Evolutionary conservation across 2,113 vertebrate genomes (phyloP), one percentile per base, ranked within the genome.

Genomic region (Ellobius talpinus): DNA sequence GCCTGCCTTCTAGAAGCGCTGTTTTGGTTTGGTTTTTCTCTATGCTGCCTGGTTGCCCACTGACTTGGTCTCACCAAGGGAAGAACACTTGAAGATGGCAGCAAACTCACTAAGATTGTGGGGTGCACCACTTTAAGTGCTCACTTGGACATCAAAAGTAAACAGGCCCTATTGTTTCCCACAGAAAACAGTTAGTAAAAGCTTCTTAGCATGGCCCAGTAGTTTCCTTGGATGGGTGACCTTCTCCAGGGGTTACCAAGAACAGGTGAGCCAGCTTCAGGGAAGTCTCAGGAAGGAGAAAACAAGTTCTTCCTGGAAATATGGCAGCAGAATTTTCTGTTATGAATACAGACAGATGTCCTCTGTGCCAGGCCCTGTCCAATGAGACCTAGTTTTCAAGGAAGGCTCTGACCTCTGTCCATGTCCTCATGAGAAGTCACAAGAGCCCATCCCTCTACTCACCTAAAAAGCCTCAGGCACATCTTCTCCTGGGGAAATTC

Each of bases 401-500:
- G 4, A 17, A 87, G 24, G n/a, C 84, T 70, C 73, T 52, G 26
- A 26, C 52, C 72, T 72, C 78, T 79, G 72, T 17, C 9, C 21
- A 33, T 0, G 1, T 87, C 13, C 85, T 52, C 7, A 1, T 36
- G 36, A 65, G 52, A 74, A 11, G 70, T 5, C 70, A 66, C 52
- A 2, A 50, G 82, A 42, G 3, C 9, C 63, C 4, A 1, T 39
- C 9, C 9, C 3, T 19, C 29, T 31, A 50, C 98, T 95, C 98
- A 99, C 99, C 99, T 99, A 96, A 99, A 99, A n/a, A 99, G 99
- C 19, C 99, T 99, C 93, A 99, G 98, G 91, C 99, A 99, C 99
- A 99, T 99, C 98, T 99, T 99, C 98, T 99, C 99, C 93, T 99
- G 98, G 11, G 99, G 99, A 97, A 99, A 99, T 19, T 99, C 99